Evolutionary conservation across 2,888 invertebrate species (phyloP).

Genomic region (Xanthorhoe spadicearia): DNA sequence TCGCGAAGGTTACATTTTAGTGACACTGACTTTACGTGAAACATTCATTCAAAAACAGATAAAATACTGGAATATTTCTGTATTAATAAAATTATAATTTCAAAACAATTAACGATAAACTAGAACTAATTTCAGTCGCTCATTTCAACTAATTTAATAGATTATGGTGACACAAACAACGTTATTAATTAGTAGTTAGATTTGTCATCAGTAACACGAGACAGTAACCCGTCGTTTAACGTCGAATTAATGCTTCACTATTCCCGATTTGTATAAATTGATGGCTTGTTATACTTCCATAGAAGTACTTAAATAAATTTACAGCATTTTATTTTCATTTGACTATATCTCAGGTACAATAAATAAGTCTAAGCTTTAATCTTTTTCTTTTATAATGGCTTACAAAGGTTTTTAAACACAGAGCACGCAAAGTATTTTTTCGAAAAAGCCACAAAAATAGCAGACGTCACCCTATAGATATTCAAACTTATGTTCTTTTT

Average conservation of each 20-base stretch:
- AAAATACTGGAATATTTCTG: no score
- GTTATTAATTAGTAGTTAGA: slow-evolving; percentile 17
- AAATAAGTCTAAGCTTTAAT: no score
- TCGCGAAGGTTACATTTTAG: background rate
- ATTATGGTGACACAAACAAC: slow-evolving; percentile 4
- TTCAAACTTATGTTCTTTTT: background rate
- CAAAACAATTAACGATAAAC: background rate
- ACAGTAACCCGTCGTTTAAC: slow-evolving; percentile 20
- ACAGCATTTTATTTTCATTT: background rate
- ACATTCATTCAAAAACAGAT: no score
- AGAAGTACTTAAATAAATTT: background rate
- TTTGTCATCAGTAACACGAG: slow-evolving; percentile 12
- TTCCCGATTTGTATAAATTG: slow-evolving; percentile 4
- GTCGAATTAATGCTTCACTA: slow-evolving; percentile 22
- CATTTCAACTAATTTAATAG: slow-evolving; percentile 4
- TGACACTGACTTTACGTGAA: background rate
- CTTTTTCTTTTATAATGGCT: no score
- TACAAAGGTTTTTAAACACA: background rate
- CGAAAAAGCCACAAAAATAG: background rate
- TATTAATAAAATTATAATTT: no score
- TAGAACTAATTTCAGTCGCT: background rate
- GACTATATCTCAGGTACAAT: background rate
- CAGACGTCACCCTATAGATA: no score
- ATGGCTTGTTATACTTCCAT: background rate
- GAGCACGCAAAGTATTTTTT: background rate